Evolutionary conservation across 1,140 invertebrate genomes (phyloP).

Genomic region (Drosophila persimilis): DNA sequence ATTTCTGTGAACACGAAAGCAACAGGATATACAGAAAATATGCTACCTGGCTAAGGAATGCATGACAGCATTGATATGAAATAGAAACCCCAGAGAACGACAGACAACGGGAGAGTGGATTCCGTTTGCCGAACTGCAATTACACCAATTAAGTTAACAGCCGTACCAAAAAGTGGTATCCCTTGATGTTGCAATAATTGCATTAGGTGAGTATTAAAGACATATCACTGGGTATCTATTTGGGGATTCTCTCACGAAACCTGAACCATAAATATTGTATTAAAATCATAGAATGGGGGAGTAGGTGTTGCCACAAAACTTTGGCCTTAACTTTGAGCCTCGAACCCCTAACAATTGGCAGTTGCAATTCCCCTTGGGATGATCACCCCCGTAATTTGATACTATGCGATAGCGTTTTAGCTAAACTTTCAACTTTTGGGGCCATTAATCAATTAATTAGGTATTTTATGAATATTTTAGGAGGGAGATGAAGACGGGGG

Average conservation of each 20-base stretch:
- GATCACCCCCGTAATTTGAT: conserved; percentile 51
- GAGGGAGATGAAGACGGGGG: conserved; percentile 8
- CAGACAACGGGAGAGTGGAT: not conserved
- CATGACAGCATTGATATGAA: conserved; percentile 2
- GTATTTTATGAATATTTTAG: conserved; percentile 79
- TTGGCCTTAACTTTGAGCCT: conserved; percentile 40
- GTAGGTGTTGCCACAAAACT: conserved; percentile 23
- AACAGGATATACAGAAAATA: conserved; percentile 43
- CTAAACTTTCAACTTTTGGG: conserved; percentile 66
- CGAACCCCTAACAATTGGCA: conserved; percentile 26
- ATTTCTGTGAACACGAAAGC: conserved; percentile 33
- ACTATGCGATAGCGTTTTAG: conserved; percentile 57
- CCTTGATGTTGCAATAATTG: no score
- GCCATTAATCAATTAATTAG: conserved; percentile 80
- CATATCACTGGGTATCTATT: no score
- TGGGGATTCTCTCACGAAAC: no score
- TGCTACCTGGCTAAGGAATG: conserved; percentile 21
- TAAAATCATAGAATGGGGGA: conserved; percentile 6
- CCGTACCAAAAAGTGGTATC: no score
- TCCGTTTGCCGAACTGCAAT: no score
- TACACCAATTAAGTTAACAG: no score
- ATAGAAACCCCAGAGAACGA: not conserved
- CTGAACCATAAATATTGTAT: conserved; percentile 32
- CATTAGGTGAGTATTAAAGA: no score
- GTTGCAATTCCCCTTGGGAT: conserved; percentile 9